Evolutionary conservation across 1,140 invertebrate genomes (phyloP), one percentile per base, ranked within the genome.

Genomic region (Pseudobourletiella spinata): DNA sequence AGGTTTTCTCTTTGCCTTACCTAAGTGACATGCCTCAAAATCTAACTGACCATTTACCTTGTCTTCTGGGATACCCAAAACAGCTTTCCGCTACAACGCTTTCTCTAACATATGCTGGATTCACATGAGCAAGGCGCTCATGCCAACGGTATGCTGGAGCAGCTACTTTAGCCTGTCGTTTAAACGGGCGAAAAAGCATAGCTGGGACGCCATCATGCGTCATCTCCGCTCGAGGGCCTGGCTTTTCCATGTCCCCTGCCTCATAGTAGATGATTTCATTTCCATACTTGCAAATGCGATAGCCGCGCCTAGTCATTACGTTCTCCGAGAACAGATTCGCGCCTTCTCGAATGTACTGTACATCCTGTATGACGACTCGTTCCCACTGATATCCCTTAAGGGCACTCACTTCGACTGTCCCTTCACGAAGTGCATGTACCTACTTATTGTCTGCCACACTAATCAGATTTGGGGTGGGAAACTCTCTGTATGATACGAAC

Each of bases 291-390:
- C 8, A 0, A 1, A 59, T 26, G 30, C 24, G 3, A 0, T 43
- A 54, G 1, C 62, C 62, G n/a, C 46, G 51, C 16, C 42, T 28
- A 1, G 57, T 16, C 3, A 64, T 20, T 0, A 64, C 48, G 24
- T 52, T 59, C 20, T 64, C 62, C 3, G 62, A 64, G 48, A 58
- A 43, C 0, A 64, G 55, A 20, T 64, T 64, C 14, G 48, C 62
- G 3, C 48, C 32, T 16, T 50, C 56, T 0, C 44, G 54, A 2
- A 59, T 39, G 25, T 54, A 64, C 11, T 58, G 28, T 8, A 64
- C 62, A 43, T 64, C 44, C 24, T 25, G 18, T 42, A 20, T 11
- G 43, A 6, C 15, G 22, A 15, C 14, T 26, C 6, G 3, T 18
- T 42, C 26, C 56, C 56, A 58, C 1, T 8, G 14, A 1, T 18